Evolutionary conservation across 2,888 invertebrate genomes (phyloP), one percentile per base, ranked within the genome.

Genomic region (Alitta virens): DNA sequence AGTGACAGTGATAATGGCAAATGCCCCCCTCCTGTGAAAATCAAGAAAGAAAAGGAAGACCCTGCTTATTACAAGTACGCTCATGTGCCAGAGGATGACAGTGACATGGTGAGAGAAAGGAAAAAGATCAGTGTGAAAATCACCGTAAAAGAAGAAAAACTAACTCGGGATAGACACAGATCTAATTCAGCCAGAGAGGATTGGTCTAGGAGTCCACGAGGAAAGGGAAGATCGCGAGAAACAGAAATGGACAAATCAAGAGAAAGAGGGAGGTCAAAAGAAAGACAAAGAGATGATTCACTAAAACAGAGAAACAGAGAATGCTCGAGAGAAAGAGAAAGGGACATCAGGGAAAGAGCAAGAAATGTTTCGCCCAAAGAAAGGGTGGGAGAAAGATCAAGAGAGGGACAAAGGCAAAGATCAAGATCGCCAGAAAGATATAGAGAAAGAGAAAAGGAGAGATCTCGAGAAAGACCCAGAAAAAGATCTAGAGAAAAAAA

Each of bases 41-140:
- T 42, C 18, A 40, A 24, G 56, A 40, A 43, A 27, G 56, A 56
- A 43, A 56, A 38, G 24, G 33, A 42, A 5, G 43, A 43, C 24
- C 26, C 56, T 12, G 56, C n/a, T 12, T 56, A 40, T 42, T 16
- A 56, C 16, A 56, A 43, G 24, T 43, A 40, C 42, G 56, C 56
- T 24, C 2, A 56, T 16, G 16, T 16, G 12, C n/a, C n/a, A n/a
- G 52, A 25, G 3, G 23, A 16, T 24, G n/a, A 25, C 24, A 7
- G 23, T n/a, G 25, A 24, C 25, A 18, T 7, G 24, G n/a, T 23
- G 5, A 7, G 23, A 9, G 21, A 52, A 21, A 52, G 53, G 7
- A 52, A 33, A 12, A 33, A 33, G 12, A 7, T n/a, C 18, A 49
- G 49, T 23, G 18, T 23, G 3, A 21, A 18, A 49, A 49, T 18